Conservation (phyloP, 2,888 invertebrate species). For the Archaeoteleia sp. region DNA sequence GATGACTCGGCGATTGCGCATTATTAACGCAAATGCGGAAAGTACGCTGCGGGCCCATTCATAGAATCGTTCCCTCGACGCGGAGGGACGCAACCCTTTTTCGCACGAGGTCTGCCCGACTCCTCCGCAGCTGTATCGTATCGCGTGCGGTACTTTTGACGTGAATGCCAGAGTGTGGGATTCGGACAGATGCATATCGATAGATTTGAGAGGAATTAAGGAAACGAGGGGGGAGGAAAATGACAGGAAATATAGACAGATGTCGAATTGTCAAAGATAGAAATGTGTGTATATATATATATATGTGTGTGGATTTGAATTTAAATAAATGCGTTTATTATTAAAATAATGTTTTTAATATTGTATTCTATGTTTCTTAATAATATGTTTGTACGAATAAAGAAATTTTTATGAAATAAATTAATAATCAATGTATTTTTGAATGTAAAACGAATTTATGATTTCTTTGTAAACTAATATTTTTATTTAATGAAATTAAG, state of each 20-base stretch:
- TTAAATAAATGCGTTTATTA: background rate
- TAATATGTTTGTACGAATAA: no score
- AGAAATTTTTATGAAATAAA: no score
- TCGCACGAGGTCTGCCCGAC: background rate
- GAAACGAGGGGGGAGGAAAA: slow-evolving; percentile 5
- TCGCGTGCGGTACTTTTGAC: slow-evolving; percentile 8
- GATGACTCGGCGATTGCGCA: slow-evolving; percentile 33
- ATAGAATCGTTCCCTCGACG: slow-evolving; percentile 17
- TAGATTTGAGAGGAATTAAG: slow-evolving; percentile 11
- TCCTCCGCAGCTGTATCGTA: slow-evolving; percentile 26
- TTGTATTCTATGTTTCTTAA: no score
- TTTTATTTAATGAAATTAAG: no score
- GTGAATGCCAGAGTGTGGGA: slow-evolving; percentile 30
- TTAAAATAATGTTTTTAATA: no score
- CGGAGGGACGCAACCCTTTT: slow-evolving; percentile 19
- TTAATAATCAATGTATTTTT: no score
- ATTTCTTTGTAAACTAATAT: no score
- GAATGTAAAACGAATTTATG: no score
- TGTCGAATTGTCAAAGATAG: no score
- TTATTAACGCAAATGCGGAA: slow-evolving; percentile 37
- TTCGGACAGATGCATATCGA: slow-evolving; percentile 29
- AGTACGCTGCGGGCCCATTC: slow-evolving; percentile 38
- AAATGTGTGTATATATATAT: no score
- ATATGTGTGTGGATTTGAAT: slow-evolving; percentile 12
- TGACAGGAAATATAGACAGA: slow-evolving; percentile 15